Evolutionary conservation across 2,888 invertebrate species (phyloP).

Genomic region (Rhingia campestris): DNA sequence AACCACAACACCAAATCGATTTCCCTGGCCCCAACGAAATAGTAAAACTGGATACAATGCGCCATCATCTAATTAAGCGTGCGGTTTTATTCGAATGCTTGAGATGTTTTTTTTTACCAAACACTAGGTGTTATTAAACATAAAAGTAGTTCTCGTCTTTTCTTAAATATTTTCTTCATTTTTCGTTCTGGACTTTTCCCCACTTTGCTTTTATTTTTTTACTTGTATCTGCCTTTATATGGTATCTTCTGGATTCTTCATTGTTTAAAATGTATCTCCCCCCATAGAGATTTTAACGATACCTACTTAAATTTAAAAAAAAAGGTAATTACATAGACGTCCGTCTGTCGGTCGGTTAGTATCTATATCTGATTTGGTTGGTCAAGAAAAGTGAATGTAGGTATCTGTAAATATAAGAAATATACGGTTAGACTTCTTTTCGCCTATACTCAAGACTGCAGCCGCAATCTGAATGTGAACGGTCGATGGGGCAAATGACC

Average conservation of each 20-base stretch:
- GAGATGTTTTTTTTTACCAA: background rate
- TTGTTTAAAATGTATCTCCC: conserved; percentile 8
- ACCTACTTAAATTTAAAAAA: conserved; percentile 10
- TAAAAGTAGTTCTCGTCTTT: conserved; percentile 9
- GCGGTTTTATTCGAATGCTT: background rate
- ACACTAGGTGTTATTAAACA: background rate
- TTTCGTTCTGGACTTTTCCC: conserved; percentile 1
- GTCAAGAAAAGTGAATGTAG: conserved; percentile 58
- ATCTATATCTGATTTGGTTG: conserved; percentile 5
- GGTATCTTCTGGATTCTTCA: conserved; percentile 41
- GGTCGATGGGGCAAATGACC: conserved; percentile 54
- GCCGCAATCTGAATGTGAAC: conserved; percentile 23
- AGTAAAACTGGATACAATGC: background rate
- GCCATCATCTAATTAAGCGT: conserved; percentile 14
- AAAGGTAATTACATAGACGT: conserved; percentile 34
- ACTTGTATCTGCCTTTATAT: conserved; percentile 35
- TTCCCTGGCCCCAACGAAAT: conserved; percentile 23
- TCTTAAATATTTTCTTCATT: conserved; percentile 5
- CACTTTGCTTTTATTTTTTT: background rate
- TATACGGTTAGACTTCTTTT: conserved; percentile 48
- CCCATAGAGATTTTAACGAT: background rate
- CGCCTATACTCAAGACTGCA: background rate
- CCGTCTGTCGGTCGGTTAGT: conserved; percentile 1
- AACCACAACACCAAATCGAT: conserved; percentile 24
- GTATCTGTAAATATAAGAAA: conserved; percentile 20